Percentiles rank a stretch among this genome's conserved stretches.
Evolutionary conservation across 2,113 vertebrate species (phyloP).

Genomic region (Desmodus rotundus): DNA sequence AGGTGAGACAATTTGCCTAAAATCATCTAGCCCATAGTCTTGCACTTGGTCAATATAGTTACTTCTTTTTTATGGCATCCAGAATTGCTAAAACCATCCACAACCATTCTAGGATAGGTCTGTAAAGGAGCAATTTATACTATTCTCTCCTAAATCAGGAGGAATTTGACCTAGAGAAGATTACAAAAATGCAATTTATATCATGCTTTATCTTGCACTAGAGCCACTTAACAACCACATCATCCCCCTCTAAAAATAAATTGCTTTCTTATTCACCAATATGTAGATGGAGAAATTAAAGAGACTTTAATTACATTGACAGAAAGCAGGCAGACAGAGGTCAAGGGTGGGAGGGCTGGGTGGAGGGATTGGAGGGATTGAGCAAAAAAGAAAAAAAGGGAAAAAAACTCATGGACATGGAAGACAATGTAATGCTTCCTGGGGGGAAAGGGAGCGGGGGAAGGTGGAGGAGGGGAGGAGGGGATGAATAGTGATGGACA

Average conservation of each 20-base stretch:
- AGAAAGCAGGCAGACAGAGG: not conserved
- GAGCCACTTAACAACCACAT: not conserved
- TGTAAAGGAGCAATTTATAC: not conserved
- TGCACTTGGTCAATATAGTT: not conserved
- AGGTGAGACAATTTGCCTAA: not conserved
- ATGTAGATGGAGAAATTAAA: not conserved
- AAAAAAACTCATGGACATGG: not conserved
- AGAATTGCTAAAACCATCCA: not conserved
- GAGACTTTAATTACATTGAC: not conserved
- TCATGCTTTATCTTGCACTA: not conserved
- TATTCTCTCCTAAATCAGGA: not conserved
- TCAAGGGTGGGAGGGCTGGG: not conserved
- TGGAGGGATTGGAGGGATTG: not conserved
- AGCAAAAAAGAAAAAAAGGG: not conserved
- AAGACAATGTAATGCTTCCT: not conserved
- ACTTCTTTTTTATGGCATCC: not conserved
- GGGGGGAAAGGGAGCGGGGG: not conserved
- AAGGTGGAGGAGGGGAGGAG: no score
- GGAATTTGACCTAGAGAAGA: not conserved
- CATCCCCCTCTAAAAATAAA: not conserved
- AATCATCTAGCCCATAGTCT: not conserved
- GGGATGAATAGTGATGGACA: not conserved
- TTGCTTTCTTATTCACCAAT: not conserved
- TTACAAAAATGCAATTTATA: not conserved
- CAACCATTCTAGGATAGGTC: not conserved